Evolutionary conservation across 2,113 vertebrate species (phyloP), one percentile per base, ranked within the genome.

Genomic region (Grammomys dolichurus): DNA sequence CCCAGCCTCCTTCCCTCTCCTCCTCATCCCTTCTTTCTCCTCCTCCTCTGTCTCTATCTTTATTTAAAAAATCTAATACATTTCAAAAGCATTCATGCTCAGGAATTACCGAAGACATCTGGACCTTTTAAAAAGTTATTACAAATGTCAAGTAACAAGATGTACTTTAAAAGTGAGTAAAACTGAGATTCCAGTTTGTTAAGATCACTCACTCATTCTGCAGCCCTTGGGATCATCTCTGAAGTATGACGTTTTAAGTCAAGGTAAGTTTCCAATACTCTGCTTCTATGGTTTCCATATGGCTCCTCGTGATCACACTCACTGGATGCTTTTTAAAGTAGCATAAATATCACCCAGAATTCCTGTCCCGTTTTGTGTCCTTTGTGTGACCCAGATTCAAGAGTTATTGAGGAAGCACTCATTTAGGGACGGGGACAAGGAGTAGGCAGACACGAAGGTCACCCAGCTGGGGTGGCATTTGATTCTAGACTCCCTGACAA

Each of bases 171-270:
- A 54, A 95, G 84, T 85, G 82, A 51, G 94, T 93, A 73, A 92
- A 94, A 93, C 26, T 75, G 86, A 95, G 85, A 96, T 94, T 93
- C 92, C 92, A 93, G 87, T 90, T 91, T 86, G 92, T 75, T 77
- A 95, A 94, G 95, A 60, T 94, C 93, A 95, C 90, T 94, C 93
- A 94, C 90, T 97, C 72, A 20, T 95, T 96, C 87, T 96, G 75
- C 58, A 67, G 84, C 72, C 78, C 93, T 94, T 91, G 95, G 93
- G 95, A 81, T 92, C 75, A 69, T 94, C 91, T 93, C 70, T 87
- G 7, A 70, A 96, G 78, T 88, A 92, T 90, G 89, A 78, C 51
- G 76, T 94, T 94, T 96, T 93, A 81, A 93, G 65, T 85, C 56
- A 86, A 97, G 95, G 85, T 95, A 92, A 70, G 95, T 96, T 87